Base-by-base conservation (phyloP, 2,797 vertebrate genomes). In the Molossus molossus region DNA sequence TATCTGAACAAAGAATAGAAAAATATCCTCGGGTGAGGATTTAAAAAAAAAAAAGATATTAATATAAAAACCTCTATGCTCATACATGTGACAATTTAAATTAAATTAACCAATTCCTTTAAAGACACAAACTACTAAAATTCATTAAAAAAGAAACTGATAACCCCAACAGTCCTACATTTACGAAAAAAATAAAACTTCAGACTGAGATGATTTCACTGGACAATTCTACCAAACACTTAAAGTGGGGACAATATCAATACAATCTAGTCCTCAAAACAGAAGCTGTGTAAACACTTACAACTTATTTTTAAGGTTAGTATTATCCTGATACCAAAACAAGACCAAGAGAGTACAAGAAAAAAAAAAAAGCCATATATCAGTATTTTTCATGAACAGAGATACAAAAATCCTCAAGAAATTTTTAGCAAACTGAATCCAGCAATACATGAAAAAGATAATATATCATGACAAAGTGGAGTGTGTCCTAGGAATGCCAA, bases 111-210 rank as follows among this genome's bases (percentile, higher is more conserved):
- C 70, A 83, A 69, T 58, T 83, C 13, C 23, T 23, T n/a, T 4
- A 76, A 76, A 94, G 79, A 94, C 10, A 76, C 29, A 86, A n/a
- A 88, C 50, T 89, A 75, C 21, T 62, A 58, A 85, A 85, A 86
- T 23, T 80, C n/a, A 83, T 11, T 62, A 21, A 87, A 81, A 53
- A 65, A 65, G 23, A 79, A 84, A 50, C 25, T 37, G 53, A 69
- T 60, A 53, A 40, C 20, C 60, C 14, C 7, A 62, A 77, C 3
- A 48, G 10, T 45, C 20, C 45, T 72, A 25, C 6, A 57, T 57
- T 11, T 64, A 67, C 27, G 6, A 37, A 20, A 75, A 65, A 40
- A 76, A 62, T 25, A 76, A 87, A 92, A 83, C 15, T 70, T 70
- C 18, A 40, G 27, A 58, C 9, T 62, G 18, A 84, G 37, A 64